These are phyloP conservation scores for Nanorana parkeri DNA, from an alignment of 2,113 vertebrate species.

Conservation along the genomic window DNA sequence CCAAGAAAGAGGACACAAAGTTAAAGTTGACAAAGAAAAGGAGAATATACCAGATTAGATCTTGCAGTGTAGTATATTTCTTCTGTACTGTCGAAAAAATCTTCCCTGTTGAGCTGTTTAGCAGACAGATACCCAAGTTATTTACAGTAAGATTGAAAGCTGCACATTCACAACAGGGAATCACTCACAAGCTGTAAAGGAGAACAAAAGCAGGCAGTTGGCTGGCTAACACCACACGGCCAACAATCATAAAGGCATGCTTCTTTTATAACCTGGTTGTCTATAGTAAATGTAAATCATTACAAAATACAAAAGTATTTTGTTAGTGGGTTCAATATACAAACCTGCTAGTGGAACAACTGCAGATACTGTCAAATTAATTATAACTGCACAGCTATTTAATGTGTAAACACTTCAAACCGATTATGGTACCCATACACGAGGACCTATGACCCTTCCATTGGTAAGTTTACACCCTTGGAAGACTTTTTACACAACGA, in stretches of 20 bases:
- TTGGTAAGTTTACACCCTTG: no score
- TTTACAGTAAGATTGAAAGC: conserved; percentile 75
- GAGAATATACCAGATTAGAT: conserved; percentile 95
- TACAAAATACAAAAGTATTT: neutral
- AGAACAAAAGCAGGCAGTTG: conserved; percentile 4
- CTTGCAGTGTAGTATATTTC: conserved; percentile 98
- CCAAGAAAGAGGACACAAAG: conserved; percentile 65
- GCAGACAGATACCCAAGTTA: conserved; percentile 91
- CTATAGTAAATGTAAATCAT: neutral
- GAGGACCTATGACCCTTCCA: no score
- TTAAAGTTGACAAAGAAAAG: conserved; percentile 74
- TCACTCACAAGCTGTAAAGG: conserved; percentile 9
- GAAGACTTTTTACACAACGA: no score
- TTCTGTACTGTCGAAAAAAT: conserved; percentile 98
- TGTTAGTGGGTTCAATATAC: neutral
- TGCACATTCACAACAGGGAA: conserved; percentile 67
- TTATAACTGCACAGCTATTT: neutral
- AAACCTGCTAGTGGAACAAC: neutral
- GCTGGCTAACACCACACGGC: neutral
- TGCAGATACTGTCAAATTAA: neutral
- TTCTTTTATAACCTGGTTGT: neutral
- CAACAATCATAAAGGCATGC: conserved; percentile 21
- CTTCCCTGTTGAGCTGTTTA: conserved; percentile 93
- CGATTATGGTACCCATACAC: no score
- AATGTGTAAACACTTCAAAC: no score